These are phyloP conservation scores for Notiomystis cincta DNA, from an alignment of 2,113 vertebrate genomes.

Conservation along the genomic window DNA sequence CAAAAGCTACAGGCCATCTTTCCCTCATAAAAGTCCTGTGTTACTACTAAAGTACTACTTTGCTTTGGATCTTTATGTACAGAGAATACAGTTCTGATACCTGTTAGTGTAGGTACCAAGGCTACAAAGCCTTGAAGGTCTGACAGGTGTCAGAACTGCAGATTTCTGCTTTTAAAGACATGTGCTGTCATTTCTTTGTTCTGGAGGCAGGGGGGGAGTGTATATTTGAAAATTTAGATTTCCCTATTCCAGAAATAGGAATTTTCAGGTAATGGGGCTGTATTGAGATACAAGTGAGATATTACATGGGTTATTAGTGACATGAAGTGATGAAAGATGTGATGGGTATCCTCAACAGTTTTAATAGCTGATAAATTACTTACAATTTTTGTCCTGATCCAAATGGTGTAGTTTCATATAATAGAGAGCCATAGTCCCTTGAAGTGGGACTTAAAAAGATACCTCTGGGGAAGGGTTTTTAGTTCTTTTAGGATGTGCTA, in stretches of 20 bases:
- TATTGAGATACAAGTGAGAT: not conserved
- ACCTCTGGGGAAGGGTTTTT: not conserved
- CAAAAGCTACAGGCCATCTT: not conserved
- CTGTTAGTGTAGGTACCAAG: not conserved
- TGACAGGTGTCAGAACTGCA: not conserved
- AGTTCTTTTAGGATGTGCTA: not conserved
- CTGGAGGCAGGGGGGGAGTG: rapidly evolving
- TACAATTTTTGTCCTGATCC: not conserved
- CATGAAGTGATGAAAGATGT: not conserved
- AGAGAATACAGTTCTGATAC: not conserved
- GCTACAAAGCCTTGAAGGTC: not conserved
- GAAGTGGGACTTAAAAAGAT: not conserved
- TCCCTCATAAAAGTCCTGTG: not conserved
- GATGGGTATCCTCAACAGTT: not conserved
- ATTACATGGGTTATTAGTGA: not conserved
- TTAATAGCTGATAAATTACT: not conserved
- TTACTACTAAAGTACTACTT: not conserved
- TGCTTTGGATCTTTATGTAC: not conserved
- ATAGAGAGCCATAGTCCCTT: not conserved
- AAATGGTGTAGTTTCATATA: not conserved
- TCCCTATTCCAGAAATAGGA: not conserved
- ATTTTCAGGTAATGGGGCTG: not conserved
- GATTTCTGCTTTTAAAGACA: not conserved
- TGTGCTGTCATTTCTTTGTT: not conserved
- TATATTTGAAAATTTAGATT: not conserved